Evolutionary conservation across 1,140 invertebrate genomes (phyloP).

Genomic region (Mizuhopecten yessoensis): DNA sequence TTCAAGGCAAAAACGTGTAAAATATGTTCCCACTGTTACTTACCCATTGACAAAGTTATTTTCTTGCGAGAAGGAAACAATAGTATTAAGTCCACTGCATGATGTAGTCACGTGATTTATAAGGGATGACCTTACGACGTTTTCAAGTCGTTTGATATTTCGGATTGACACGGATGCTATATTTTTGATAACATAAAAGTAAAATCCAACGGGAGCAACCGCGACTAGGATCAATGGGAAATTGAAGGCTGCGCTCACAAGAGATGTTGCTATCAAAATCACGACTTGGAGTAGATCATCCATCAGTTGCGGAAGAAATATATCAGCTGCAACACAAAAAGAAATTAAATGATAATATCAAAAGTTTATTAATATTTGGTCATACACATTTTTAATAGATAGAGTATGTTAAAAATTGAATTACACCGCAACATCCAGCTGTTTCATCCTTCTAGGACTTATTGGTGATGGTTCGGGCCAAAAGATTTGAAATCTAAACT

Average conservation of each 20-base stretch:
- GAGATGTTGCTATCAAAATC: background rate
- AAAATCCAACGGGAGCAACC: constrained; percentile 48
- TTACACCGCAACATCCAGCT: too few relatives aligned
- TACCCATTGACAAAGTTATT: constrained; percentile 75
- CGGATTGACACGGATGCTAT: constrained; percentile 84
- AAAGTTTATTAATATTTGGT: too few relatives aligned
- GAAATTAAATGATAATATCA: too few relatives aligned
- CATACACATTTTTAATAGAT: too few relatives aligned
- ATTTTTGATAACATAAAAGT: constrained; percentile 49
- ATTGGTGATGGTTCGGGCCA: too few relatives aligned
- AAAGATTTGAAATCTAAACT: too few relatives aligned
- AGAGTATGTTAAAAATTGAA: too few relatives aligned
- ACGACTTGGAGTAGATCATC: constrained; percentile 48
- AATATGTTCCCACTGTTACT: too few relatives aligned
- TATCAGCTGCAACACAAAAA: constrained; percentile 51
- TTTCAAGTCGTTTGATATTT: constrained; percentile 87
- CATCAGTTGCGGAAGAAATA: constrained; percentile 51
- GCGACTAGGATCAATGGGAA: constrained; percentile 54
- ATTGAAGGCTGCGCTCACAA: constrained; percentile 41
- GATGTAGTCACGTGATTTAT: constrained; percentile 87
- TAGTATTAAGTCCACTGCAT: constrained; percentile 86
- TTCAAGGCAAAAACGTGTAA: too few relatives aligned
- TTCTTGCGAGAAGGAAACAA: constrained; percentile 86
- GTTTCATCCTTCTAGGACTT: too few relatives aligned
- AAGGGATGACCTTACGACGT: constrained; percentile 86